Evolutionary conservation across 2,888 invertebrate genomes (phyloP).

Genomic region (Gasteruption jaculator): DNA sequence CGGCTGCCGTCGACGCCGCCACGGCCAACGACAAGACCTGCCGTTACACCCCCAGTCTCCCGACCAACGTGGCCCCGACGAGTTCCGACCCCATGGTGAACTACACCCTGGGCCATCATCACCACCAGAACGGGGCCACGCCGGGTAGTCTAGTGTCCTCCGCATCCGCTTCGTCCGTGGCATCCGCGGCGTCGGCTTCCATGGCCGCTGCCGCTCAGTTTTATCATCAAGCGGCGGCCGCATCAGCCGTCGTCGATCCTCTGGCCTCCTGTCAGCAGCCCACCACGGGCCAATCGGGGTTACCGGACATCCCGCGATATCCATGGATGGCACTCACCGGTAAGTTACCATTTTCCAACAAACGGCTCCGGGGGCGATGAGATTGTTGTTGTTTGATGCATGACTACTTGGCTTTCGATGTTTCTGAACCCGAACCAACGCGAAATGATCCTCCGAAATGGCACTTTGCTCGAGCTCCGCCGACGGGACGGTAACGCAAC

Average conservation of each 20-base stretch:
- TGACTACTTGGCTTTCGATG: too few species aligned
- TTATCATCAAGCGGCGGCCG: constrained; percentile 81
- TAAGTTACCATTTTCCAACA: constrained; percentile 56
- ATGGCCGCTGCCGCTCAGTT: constrained; percentile 78
- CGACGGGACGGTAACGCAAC: too few species aligned
- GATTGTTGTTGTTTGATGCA: too few species aligned
- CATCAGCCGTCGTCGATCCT: constrained; percentile 76
- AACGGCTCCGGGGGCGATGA: too few species aligned
- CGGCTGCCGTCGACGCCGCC: constrained; percentile 65
- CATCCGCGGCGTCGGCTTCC: constrained; percentile 63
- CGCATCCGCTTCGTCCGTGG: constrained; percentile 63
- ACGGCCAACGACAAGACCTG: constrained; percentile 74
- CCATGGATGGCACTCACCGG: constrained; percentile 97
- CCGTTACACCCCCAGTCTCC: constrained; percentile 68
- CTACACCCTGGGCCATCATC: constrained; percentile 71
- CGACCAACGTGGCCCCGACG: constrained; percentile 58
- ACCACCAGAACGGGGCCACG: constrained; percentile 65
- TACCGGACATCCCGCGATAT: constrained; percentile 89
- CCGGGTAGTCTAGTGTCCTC: constrained; percentile 46
- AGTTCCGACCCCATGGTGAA: constrained; percentile 74
- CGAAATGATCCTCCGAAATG: too few species aligned
- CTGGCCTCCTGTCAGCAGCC: constrained; percentile 76
- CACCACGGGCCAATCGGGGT: constrained; percentile 72
- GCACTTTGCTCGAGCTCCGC: too few species aligned
- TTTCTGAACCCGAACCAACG: too few species aligned